Percentiles rank a stretch among this genome's conserved stretches.
Evolutionary conservation across 1,140 invertebrate genomes (phyloP).

Genomic region (Capitella teleta): DNA sequence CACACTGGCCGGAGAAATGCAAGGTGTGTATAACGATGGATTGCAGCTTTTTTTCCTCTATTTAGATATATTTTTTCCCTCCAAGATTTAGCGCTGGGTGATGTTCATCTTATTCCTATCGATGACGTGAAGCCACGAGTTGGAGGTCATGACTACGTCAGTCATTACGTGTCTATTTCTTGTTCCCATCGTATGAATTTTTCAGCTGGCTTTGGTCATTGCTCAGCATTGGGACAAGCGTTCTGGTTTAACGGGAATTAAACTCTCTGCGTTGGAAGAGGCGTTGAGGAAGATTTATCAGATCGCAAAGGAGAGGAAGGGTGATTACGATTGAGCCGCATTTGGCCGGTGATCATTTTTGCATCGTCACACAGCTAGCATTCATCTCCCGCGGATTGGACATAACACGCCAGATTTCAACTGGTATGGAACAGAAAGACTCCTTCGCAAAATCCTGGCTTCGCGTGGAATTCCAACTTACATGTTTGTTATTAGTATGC

Average conservation of each 20-base stretch:
- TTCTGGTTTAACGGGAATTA: constrained; percentile 32
- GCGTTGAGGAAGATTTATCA: constrained; percentile 25
- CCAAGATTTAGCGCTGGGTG: constrained; percentile 32
- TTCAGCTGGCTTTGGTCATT: constrained; percentile 30
- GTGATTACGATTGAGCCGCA: constrained; percentile 13
- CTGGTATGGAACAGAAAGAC: constrained; percentile 41
- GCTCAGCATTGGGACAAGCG: constrained; percentile 31
- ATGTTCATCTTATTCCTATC: constrained; percentile 29
- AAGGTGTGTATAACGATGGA: constrained; percentile 18
- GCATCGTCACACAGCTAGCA: constrained; percentile 24
- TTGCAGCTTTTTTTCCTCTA: background rate
- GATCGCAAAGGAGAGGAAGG: constrained; percentile 21
- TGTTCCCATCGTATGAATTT: background rate
- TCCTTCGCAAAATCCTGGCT: constrained; percentile 35
- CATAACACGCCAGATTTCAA: constrained; percentile 36
- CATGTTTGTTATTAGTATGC: too few species aligned
- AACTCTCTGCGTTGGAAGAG: constrained; percentile 21
- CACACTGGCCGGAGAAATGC: constrained; percentile 30
- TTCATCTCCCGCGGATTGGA: constrained; percentile 39
- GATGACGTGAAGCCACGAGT: constrained; percentile 4
- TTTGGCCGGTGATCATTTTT: background rate
- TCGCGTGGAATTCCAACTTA: constrained; percentile 33
- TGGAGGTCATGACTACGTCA: constrained; percentile 1
- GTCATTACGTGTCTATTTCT: background rate
- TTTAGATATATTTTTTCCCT: background rate